A percentile compares a stretch with the other conserved stretches of the same genome.
Evolutionary conservation across 2,113 vertebrate species (phyloP).

Genomic region (Solea senegalensis): DNA sequence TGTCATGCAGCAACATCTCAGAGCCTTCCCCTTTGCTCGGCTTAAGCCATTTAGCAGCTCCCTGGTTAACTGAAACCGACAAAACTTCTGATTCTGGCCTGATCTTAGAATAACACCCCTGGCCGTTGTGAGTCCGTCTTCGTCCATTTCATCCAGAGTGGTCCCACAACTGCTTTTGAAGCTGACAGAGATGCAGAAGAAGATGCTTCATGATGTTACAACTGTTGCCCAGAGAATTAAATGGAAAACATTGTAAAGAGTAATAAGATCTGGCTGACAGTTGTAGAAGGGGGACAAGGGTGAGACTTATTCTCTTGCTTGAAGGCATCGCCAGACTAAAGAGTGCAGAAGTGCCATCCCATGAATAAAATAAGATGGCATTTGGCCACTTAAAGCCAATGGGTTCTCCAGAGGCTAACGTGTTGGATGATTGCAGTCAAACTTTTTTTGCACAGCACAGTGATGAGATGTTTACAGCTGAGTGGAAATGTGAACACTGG

Average conservation of each 20-base stretch:
- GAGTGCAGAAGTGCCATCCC: conserved; percentile 38
- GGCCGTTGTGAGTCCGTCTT: conserved; percentile 70
- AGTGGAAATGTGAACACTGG: conserved; percentile 43
- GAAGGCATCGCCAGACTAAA: conserved; percentile 34
- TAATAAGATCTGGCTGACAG: conserved; percentile 46
- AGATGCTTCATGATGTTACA: conserved; percentile 62
- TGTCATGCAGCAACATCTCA: conserved; percentile 77
- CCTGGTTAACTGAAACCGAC: conserved; percentile 77
- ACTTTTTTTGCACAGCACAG: conserved; percentile 31
- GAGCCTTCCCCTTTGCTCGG: conserved; percentile 70
- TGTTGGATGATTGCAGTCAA: conserved; percentile 43
- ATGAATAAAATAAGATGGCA: conserved; percentile 64
- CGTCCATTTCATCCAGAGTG: conserved; percentile 51
- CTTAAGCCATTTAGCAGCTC: conserved; percentile 72
- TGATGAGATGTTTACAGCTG: conserved; percentile 52
- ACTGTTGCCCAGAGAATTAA: conserved; percentile 60
- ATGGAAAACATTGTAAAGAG: conserved; percentile 46
- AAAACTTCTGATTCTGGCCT: conserved; percentile 79
- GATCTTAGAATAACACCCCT: conserved; percentile 77
- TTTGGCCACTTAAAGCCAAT: conserved; percentile 55
- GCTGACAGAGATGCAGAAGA: conserved; percentile 61
- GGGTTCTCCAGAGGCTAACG: conserved; percentile 54
- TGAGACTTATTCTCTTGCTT: conserved; percentile 30
- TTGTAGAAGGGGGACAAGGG: conserved; percentile 13
- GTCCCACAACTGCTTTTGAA: conserved; percentile 63